A percentile compares a stretch with the other conserved stretches of the same genome.
phyloP scores from a whole-genome alignment of 2,888 invertebrate genomes.

The Scaptodrosophila latifasciaeformis region DNA sequence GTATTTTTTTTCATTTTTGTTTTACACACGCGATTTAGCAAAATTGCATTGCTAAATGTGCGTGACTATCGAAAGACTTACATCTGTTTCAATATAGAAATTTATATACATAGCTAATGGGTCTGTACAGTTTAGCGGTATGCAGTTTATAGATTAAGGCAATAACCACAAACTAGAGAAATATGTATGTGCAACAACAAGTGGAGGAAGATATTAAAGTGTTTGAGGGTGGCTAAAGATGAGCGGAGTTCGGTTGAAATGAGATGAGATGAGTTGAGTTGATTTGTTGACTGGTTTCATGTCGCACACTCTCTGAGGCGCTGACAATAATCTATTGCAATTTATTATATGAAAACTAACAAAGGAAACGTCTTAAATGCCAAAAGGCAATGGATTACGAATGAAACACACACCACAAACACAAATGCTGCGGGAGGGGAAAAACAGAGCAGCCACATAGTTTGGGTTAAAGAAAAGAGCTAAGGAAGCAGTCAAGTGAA shows the following conservation, averaged over 20 bases:
- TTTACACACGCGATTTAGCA: constrained; percentile 38
- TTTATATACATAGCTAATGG: not conserved
- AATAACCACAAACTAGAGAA: constrained; percentile 3
- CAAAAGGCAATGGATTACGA: constrained; percentile 57
- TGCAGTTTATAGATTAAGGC: constrained; percentile 42
- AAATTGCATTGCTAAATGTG: constrained; percentile 21
- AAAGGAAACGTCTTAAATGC: constrained; percentile 44
- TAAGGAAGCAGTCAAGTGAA: no score
- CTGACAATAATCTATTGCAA: constrained; percentile 60
- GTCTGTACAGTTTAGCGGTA: constrained; percentile 5
- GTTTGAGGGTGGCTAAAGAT: no score
- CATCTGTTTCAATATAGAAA: constrained; percentile 51
- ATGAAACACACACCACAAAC: constrained; percentile 33
- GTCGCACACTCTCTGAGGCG: constrained; percentile 42
- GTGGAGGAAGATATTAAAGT: no score
- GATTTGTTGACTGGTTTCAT: no score
- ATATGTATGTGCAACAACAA: no score
- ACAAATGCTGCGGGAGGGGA: constrained; percentile 11
- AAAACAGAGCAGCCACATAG: constrained; percentile 27
- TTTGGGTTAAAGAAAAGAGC: constrained; percentile 3
- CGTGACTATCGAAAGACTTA: constrained; percentile 48
- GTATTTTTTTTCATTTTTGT: constrained; percentile 5
- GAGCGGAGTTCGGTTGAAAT: no score
- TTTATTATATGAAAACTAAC: constrained; percentile 44
- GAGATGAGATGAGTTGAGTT: no score